phyloP scores from a whole-genome alignment of 2,113 vertebrate genomes.

The Proteles cristata region DNA sequence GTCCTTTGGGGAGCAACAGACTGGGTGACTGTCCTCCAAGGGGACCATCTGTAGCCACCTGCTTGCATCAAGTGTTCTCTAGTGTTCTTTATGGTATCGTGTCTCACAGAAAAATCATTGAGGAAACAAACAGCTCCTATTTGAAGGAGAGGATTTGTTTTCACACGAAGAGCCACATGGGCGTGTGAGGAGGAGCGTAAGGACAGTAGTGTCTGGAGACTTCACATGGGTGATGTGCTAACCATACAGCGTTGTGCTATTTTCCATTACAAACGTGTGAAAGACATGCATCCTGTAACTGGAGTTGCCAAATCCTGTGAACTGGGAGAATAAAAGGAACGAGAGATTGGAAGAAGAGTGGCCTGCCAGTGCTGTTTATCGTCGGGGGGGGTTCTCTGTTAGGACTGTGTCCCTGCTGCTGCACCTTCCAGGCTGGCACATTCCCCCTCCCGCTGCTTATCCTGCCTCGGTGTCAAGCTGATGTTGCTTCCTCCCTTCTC shows the following conservation, averaged over 20 bases:
- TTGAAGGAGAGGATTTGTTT: not conserved
- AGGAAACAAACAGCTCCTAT: not conserved
- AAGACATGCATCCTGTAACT: not conserved
- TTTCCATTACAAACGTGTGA: not conserved
- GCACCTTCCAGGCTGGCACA: not conserved
- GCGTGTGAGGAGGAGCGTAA: not conserved
- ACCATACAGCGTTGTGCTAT: not conserved
- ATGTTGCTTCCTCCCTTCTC: not conserved
- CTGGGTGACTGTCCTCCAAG: not conserved
- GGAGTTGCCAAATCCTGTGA: not conserved
- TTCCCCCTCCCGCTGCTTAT: not conserved
- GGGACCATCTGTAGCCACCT: not conserved
- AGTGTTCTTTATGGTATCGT: not conserved
- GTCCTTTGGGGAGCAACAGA: not conserved
- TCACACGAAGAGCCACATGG: not conserved
- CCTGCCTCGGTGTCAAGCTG: not conserved
- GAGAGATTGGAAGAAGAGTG: not conserved
- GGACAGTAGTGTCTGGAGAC: not conserved
- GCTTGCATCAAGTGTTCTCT: not conserved
- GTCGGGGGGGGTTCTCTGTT: not conserved
- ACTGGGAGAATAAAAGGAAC: not conserved
- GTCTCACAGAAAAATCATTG: not conserved
- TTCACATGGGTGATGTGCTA: not conserved
- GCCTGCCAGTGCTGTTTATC: rapidly evolving
- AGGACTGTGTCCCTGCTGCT: not conserved